Evolutionary conservation across 2,888 invertebrate species (phyloP), one percentile per base, ranked within the genome.

Genomic region (Hipparchia semele): DNA sequence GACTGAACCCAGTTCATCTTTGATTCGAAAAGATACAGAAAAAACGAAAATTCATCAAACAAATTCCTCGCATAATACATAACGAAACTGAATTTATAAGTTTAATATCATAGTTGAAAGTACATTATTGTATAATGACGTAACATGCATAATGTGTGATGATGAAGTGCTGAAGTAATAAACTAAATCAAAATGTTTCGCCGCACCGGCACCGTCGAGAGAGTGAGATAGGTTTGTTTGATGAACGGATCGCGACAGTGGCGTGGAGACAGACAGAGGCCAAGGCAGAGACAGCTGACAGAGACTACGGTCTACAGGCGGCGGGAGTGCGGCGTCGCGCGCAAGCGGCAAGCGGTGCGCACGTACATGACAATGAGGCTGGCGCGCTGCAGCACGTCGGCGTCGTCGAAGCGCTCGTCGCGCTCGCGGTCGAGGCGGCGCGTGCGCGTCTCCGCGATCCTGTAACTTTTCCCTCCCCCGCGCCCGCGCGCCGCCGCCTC

Each of bases 331-430:
- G 33, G 39, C 33, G 59, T 6, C 81, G 62, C 60, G 73, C 71
- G 73, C 71, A 77, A 74, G 76, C 78, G 74, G 78, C 76, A 77
- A 72, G 77, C 79, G 79, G 72, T 74, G 79, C 79, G 82, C 84
- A 90, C 97, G 95, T 97, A 97, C 97, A 97, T 97, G 90, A 97
- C 97, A 90, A 97, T 97, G 92, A 97, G 97, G 95, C 96, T 97
- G 90, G 97, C 97, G 90, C 96, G 96, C 94, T 97, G 97, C 95
- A 97, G 96, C 84, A 97, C 97, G 89, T 96, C 96, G 82, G 96
- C 96, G 91, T 96, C 96, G 90, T 96, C 96, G 86, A 96, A 95
- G 94, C 90, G 94, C 90, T 90, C 95, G 91, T 92, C 95, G 81
- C 95, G 91, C 79, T 94, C 95, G 81, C 95, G 91, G 79, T 94